These are phyloP conservation scores for Pristionchus japonicus DNA, from an alignment of 2,888 invertebrate species.

Conservation along the genomic window DNA sequence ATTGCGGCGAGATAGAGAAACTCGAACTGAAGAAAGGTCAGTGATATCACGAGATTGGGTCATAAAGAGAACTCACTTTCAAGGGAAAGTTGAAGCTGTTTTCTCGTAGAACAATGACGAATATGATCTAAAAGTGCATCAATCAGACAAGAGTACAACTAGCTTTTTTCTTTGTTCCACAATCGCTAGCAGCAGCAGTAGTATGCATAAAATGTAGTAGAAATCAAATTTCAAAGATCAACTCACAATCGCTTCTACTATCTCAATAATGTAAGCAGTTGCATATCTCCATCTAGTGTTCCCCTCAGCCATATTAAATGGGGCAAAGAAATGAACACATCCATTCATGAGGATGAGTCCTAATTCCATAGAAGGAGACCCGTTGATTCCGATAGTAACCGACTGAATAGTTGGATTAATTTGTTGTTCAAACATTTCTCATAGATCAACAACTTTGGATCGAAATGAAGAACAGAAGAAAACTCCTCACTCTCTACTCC, in stretches of 20 bases:
- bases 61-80: constrained; percentile 39
- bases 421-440: neutral
- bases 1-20: neutral
- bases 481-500: too few species aligned
- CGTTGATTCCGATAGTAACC: constrained; percentile 51
- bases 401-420: constrained; percentile 29
- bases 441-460: too few species aligned
- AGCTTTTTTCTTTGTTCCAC: neutral
- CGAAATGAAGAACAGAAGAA: too few species aligned
- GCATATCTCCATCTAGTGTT: constrained; percentile 59
- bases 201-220: neutral
- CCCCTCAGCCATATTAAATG: constrained; percentile 70
- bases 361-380: constrained; percentile 51
- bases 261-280: constrained; percentile 59
- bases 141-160: neutral
- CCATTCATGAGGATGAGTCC: constrained; percentile 59
- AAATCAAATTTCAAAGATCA: neutral
- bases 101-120: constrained; percentile 39
- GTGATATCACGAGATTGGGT: constrained; percentile 19
- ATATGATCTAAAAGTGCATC: constrained; percentile 42
- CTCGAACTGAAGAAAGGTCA: constrained; percentile 24
- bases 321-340: constrained; percentile 64
- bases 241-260: constrained; percentile 60
- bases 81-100: constrained; percentile 48
- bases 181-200: too few species aligned